Evolutionary conservation across 2,888 invertebrate species (phyloP), one percentile per base, ranked within the genome.

Genomic region (Alentia gelatinosa): DNA sequence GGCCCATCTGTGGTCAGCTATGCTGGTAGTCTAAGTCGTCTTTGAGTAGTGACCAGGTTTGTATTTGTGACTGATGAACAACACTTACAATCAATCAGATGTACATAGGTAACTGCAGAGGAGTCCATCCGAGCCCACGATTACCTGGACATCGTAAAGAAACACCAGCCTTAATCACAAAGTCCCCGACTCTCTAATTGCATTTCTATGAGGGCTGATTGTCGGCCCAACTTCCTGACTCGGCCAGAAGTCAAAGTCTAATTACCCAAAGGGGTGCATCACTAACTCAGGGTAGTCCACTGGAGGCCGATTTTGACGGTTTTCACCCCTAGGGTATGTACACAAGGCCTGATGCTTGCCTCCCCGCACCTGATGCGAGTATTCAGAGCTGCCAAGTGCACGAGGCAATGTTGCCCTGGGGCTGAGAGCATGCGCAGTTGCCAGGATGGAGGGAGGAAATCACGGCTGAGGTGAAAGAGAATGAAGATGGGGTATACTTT

Each of bases 41-140:
- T 47, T 47, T 47, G 9, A 12, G 7, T 47, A 47, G 47, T 47
- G 47, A 30, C 68, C 3, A 26, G 30, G 30, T 26, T 30, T 1
- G 30, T 68, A 30, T 30, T 12, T 68, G 1, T 63, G 26, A 68
- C 30, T n/a, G 68, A 68, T 68, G 30, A 12, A 12, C 33, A 68
- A 26, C 68, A 68, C 68, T 68, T 68, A 68, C 68, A 68, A 68
- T 26, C 68, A 68, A 68, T 68, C 68, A 56, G 56, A 56, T 56
- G n/a, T 56, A 56, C n/a, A 56, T n/a, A n/a, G n/a, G n/a, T n/a
- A n/a, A n/a, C n/a, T n/a, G 19, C 56, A n/a, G 56, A 19, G 56
- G 56, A 56, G 56, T 56, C 56, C 19, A 56, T 56, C 56, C n/a
- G 19, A 56, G 19, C n/a, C 56, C 56, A n/a, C n/a, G 23, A 56